A percentile compares a stretch with the other conserved stretches of the same genome.
phyloP scores from a whole-genome alignment of 2,888 invertebrate species.

The Itoplectis maculator region DNA sequence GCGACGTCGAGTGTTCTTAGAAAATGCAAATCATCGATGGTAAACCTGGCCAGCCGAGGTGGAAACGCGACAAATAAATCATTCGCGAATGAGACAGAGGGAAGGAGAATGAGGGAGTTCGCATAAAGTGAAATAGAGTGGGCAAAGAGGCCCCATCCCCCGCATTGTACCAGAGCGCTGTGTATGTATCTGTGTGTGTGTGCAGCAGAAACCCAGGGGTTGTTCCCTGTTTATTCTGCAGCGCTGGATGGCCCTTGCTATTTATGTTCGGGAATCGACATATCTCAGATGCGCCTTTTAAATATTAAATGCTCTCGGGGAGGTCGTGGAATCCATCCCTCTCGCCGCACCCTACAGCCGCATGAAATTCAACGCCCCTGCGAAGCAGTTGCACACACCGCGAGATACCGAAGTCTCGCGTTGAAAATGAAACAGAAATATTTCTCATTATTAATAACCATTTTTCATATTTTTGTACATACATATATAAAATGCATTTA shows the following conservation, averaged over 20 bases:
- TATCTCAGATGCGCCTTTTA: constrained; percentile 84
- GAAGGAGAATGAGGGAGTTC: constrained; percentile 13
- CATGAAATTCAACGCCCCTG: constrained; percentile 51
- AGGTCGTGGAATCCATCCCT: constrained; percentile 63
- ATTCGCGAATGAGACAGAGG: constrained; percentile 72
- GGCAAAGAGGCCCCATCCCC: constrained; percentile 7
- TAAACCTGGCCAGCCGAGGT: constrained; percentile 72
- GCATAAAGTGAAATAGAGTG: constrained; percentile 49
- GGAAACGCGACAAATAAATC: constrained; percentile 80
- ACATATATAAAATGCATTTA: not conserved
- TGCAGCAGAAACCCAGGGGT: constrained; percentile 28
- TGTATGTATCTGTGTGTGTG: no score
- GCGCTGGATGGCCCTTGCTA: constrained; percentile 73
- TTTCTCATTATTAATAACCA: not conserved
- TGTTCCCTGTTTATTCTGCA: constrained; percentile 37
- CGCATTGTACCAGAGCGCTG: constrained; percentile 20
- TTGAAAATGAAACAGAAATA: not conserved
- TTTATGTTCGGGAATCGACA: constrained; percentile 84
- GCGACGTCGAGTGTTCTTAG: constrained; percentile 49
- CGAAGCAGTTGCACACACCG: constrained; percentile 1
- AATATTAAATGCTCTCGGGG: constrained; percentile 81
- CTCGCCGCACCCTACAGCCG: constrained; percentile 36
- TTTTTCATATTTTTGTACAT: not conserved
- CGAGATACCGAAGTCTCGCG: not conserved
- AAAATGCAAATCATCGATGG: constrained; percentile 73